Evolutionary conservation across 2,113 vertebrate genomes (phyloP), one percentile per base, ranked within the genome.

Genomic region (Otocyon megalotis): DNA sequence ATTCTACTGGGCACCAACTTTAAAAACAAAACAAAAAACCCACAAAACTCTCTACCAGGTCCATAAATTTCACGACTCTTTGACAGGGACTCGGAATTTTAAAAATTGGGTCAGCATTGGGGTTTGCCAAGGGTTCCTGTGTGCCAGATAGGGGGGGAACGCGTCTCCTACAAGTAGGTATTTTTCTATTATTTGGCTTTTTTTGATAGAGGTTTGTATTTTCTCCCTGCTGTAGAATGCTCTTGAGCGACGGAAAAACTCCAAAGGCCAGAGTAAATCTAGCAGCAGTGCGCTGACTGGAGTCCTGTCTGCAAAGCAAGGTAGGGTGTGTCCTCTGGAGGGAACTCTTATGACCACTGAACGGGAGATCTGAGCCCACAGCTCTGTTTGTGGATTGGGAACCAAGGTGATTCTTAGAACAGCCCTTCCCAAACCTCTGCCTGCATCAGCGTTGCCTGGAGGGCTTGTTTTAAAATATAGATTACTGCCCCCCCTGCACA

Each of bases 251-350:
- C 98, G 99, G 98, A 99, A 99, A 98, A 99, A 99, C 97, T 98
- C 99, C 0, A 99, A 99, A 98, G 95, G 98, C 77, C 98, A 98
- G 77, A 98, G 98, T 50, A 99, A 99, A 97, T 99, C 99, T 82
- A 99, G 98, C 98, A 99, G 99, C 96, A 99, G 99, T 65, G 99
- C 99, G 9, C 98, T 99, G 92, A 99, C 99, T 5, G 99, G 99
- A 53, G 99, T 99, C 69, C 99, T 99, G 80, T 99, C 99, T 97
- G 99, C 99, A 69, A 99, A 99, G 98, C 99, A 99, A 99, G 99
- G 99, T 99, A 99, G 83, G 98, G 13, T 12, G 35, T 0, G 0
- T 69, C 20, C 65, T 37, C 30, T 0, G 1, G 77, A 63, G 13
- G 69, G 20, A 16, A 83, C 8, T 0, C 26, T 65, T 14, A 2